Conservation (phyloP, 2,888 invertebrate species). For the Norana najaformis region DNA sequence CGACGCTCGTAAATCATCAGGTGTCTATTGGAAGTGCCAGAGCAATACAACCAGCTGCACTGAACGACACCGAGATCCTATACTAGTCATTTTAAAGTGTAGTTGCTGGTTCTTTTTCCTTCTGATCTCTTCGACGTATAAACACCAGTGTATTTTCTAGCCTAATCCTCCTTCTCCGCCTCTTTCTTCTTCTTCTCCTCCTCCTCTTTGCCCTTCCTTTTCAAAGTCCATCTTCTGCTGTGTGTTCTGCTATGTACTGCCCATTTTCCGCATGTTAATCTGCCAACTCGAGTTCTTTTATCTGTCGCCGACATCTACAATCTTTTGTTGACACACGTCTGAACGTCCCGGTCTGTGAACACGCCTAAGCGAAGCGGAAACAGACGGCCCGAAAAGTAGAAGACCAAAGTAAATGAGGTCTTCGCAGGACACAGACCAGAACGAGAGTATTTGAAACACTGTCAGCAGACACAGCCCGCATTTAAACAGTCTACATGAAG, state of each 20-base stretch:
- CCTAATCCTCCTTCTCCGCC: neutral
- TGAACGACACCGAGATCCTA: too few species aligned
- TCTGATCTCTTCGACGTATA: neutral
- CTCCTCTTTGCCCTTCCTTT: neutral
- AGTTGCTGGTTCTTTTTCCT: neutral
- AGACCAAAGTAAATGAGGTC: neutral
- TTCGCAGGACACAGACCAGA: neutral
- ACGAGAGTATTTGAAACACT: too few species aligned
- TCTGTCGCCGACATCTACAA: neutral
- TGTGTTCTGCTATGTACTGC: neutral
- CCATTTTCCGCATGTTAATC: neutral
- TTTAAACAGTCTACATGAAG: neutral
- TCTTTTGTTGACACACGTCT: neutral
- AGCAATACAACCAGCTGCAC: too few species aligned
- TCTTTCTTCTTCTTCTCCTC: neutral
- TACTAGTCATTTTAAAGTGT: neutral
- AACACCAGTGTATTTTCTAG: neutral
- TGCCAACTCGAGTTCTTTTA: neutral
- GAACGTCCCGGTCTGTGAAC: neutral
- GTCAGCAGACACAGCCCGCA: neutral
- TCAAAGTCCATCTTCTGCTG: neutral
- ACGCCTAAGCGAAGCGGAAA: neutral
- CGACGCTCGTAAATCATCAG: neutral
- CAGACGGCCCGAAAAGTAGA: neutral
- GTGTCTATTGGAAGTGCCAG: neutral